These are phyloP conservation scores for Microhierax caerulescens DNA, from an alignment of 2,797 vertebrate genomes.

Conservation along the genomic window DNA sequence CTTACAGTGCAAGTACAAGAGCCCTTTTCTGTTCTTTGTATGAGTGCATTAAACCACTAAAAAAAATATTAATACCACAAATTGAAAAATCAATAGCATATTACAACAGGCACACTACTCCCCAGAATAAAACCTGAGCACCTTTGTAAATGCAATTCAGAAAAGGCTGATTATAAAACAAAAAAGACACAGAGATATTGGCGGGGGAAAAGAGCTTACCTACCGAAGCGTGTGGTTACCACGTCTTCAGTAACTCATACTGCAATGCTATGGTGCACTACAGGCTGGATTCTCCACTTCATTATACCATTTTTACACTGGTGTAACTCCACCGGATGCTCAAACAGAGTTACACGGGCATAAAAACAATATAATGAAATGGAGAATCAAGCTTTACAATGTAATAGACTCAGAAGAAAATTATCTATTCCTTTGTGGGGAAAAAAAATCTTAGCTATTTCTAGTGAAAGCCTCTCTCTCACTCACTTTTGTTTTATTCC, in stretches of 20 bases:
- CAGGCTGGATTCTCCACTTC: neutral
- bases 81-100: conserved; percentile 34
- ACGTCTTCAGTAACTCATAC: neutral
- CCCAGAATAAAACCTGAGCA: neutral
- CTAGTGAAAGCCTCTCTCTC: neutral
- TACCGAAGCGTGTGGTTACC: neutral
- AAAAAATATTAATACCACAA: conserved; percentile 20
- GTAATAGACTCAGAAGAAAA: conserved; percentile 27
- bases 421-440: conserved; percentile 1
- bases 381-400: conserved; percentile 15
- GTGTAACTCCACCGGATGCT: conserved; percentile 30
- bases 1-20: conserved; percentile 1
- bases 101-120: neutral
- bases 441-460: conserved; percentile 1
- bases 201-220: neutral
- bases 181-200: neutral
- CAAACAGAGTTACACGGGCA: conserved; percentile 23
- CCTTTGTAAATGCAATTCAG: neutral
- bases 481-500: conserved; percentile 3
- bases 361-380: conserved; percentile 58
- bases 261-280: neutral
- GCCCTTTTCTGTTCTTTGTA: neutral
- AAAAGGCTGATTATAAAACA: conserved; percentile 13
- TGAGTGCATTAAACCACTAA: neutral
- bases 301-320: conserved; percentile 7